phyloP scores from a whole-genome alignment of 30 jellyfish, hydroid and myxozoan genomes.

The Pelagia noctiluca region DNA sequence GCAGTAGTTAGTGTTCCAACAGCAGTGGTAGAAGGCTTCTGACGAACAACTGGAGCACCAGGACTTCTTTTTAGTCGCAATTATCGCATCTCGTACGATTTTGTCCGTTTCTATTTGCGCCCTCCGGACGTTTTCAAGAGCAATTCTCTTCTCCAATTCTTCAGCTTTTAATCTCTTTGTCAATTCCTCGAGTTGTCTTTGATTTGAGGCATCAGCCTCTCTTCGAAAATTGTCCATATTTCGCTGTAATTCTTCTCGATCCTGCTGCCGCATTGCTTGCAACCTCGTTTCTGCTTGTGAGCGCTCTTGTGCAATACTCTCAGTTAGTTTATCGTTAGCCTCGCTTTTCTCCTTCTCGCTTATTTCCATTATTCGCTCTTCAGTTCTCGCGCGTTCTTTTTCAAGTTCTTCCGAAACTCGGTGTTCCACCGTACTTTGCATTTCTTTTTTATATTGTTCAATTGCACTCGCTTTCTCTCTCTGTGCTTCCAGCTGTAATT shows the following conservation, averaged over 20 bases:
- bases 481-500: conserved; percentile 67
- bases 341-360: conserved; percentile 74
- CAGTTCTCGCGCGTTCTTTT: conserved; percentile 69
- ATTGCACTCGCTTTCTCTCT: conserved; percentile 76
- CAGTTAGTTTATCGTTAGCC: conserved; percentile 57
- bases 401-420: conserved; percentile 82
- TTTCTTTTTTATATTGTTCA: conserved; percentile 67
- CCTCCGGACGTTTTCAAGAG: conserved; percentile 84
- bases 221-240: conserved; percentile 78
- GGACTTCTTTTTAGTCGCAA: conserved; percentile 90
- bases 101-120: conserved; percentile 89
- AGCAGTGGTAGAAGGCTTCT: conserved; percentile 97
- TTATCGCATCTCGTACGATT: conserved; percentile 76
- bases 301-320: conserved; percentile 70
- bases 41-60: conserved; percentile 95
- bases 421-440: conserved; percentile 62
- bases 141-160: conserved; percentile 82
- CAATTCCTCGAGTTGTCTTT: conserved; percentile 82
- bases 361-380: conserved; percentile 61
- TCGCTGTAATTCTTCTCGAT: conserved; percentile 89
- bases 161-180: conserved; percentile 89
- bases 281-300: conserved; percentile 69
- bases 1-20: conserved; percentile 98
- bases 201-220: conserved; percentile 79
- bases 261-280: conserved; percentile 73